These are phyloP conservation scores for Alethe castanea DNA, from an alignment of 2,113 vertebrate genomes.

Conservation along the genomic window DNA sequence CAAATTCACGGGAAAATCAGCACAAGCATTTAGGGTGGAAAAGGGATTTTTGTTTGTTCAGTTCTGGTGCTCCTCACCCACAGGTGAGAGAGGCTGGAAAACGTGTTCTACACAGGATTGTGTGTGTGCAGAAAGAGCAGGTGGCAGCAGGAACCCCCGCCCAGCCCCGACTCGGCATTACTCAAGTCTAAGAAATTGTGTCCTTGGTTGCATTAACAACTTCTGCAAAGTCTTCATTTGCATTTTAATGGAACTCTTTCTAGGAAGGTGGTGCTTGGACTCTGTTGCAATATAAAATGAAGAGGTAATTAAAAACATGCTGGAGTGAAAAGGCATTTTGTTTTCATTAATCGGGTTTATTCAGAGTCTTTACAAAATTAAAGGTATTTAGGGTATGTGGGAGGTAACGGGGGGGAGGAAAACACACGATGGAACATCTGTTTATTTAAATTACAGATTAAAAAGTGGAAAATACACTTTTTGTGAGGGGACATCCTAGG, in stretches of 20 bases:
- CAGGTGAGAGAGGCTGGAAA: not conserved
- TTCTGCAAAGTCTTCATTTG: slow-evolving; percentile 43
- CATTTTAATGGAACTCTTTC: slow-evolving; percentile 54
- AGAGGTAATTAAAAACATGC: slow-evolving; percentile 4
- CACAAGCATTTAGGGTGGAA: rapidly evolving
- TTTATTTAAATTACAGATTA: not conserved
- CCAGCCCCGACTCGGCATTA: rapidly evolving
- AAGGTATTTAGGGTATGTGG: not conserved
- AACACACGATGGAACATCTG: not conserved
- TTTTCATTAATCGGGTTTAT: slow-evolving; percentile 23
- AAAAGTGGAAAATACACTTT: not conserved
- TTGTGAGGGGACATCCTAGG: not conserved
- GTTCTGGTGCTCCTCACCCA: not conserved
- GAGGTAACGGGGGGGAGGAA: not conserved
- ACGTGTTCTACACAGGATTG: rapidly evolving
- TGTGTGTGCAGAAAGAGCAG: not conserved
- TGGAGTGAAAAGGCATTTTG: not conserved
- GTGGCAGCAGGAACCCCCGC: not conserved
- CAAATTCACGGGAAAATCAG: rapidly evolving
- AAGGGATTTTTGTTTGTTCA: not conserved
- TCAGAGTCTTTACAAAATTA: not conserved
- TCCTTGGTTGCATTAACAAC: not conserved
- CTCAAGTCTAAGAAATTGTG: not conserved
- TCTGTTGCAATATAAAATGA: not conserved
- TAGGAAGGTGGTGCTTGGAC: slow-evolving; percentile 30